These are phyloP conservation scores for Pitta sordida DNA, from an alignment of 2,113 vertebrate genomes.

Conservation along the genomic window DNA sequence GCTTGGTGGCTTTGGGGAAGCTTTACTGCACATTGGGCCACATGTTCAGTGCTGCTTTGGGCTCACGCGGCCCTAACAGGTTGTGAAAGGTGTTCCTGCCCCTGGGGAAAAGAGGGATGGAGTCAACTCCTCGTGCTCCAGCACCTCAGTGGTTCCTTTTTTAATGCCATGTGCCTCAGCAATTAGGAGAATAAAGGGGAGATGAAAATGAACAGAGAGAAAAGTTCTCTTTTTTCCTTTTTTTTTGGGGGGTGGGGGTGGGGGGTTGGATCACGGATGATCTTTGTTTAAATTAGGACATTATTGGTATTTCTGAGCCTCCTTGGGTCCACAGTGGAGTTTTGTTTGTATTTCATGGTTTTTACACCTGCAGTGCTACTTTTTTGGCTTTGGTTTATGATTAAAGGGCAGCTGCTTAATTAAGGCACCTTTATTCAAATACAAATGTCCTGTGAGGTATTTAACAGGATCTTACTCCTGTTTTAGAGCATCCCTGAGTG, in stretches of 20 bases:
- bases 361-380: background rate
- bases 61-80: background rate
- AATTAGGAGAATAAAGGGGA: background rate
- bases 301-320: background rate
- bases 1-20: background rate
- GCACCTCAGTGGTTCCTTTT: background rate
- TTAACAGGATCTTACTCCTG: background rate
- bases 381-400: background rate
- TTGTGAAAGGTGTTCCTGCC: background rate
- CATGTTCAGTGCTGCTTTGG: rapidly evolving
- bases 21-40: background rate
- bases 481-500: background rate
- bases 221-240: background rate
- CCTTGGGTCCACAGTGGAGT: background rate
- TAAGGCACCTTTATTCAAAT: background rate
- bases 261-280: too few species aligned
- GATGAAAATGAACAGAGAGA: background rate
- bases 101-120: background rate
- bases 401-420: background rate
- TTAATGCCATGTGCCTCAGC: background rate
- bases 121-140: background rate
- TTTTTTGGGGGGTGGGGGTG: rapidly evolving
- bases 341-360: background rate
- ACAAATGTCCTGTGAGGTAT: background rate
- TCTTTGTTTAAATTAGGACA: background rate